phyloP scores from a whole-genome alignment of 2,113 vertebrate genomes.

The Psittacula cyanocephala region DNA sequence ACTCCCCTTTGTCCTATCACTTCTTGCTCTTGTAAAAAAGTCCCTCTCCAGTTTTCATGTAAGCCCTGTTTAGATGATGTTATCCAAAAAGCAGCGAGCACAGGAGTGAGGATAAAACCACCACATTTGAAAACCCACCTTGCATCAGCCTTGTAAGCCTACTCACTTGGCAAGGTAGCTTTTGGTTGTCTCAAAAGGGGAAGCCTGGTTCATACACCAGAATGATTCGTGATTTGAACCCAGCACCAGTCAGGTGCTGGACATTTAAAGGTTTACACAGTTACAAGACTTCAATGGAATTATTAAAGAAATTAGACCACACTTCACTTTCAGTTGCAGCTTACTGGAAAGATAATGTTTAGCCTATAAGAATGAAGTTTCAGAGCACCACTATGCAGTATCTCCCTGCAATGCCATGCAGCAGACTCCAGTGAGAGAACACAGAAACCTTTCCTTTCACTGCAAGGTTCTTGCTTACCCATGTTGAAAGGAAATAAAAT shows the following conservation, averaged over 20 bases:
- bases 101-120: neutral
- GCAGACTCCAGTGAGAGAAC: neutral
- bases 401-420: neutral
- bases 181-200: neutral
- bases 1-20: neutral
- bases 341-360: neutral
- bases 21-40: neutral
- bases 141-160: neutral
- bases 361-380: neutral
- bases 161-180: fast-evolving
- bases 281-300: neutral
- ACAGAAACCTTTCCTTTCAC: neutral
- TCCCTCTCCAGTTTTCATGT: neutral
- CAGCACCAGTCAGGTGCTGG: neutral
- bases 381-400: neutral
- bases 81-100: neutral
- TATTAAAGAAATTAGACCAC: neutral
- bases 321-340: neutral
- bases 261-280: fast-evolving
- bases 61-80: neutral
- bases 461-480: neutral
- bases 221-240: neutral
- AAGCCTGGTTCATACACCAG: fast-evolving
- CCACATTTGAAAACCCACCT: neutral
- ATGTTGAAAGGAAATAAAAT: neutral